These are phyloP conservation scores for Zygaena filipendulae DNA, from an alignment of 2,888 invertebrate species.

Conservation along the genomic window DNA sequence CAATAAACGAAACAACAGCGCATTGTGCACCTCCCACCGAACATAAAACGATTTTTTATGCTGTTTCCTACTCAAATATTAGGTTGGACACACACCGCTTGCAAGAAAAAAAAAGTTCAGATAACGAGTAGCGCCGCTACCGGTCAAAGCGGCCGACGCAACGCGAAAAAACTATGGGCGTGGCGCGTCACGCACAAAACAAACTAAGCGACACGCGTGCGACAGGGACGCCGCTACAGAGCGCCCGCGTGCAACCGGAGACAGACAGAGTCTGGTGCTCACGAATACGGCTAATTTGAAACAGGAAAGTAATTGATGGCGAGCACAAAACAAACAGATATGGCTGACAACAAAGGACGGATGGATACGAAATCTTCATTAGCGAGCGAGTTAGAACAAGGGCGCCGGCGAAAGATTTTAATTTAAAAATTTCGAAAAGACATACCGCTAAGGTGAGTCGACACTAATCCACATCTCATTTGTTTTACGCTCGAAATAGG, in stretches of 20 bases:
- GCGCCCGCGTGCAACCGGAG: constrained; percentile 21
- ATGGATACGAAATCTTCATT: constrained; percentile 55
- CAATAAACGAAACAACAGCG: constrained; percentile 38
- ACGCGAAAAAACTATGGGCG: constrained; percentile 38
- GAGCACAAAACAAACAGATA: constrained; percentile 65
- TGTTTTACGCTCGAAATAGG: constrained; percentile 28
- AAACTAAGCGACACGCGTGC: constrained; percentile 46
- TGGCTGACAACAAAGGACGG: constrained; percentile 64
- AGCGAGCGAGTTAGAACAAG: constrained; percentile 44
- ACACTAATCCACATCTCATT: constrained; percentile 37
- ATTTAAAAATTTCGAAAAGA: constrained; percentile 47
- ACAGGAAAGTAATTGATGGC: constrained; percentile 63
- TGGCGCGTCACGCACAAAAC: constrained; percentile 65
- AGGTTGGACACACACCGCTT: constrained; percentile 55
- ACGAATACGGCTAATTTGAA: constrained; percentile 55
- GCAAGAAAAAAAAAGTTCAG: constrained; percentile 42
- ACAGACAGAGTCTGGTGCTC: constrained; percentile 41
- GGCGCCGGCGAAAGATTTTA: constrained; percentile 37
- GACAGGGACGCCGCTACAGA: constrained; percentile 32
- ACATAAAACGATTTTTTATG: constrained; percentile 48
- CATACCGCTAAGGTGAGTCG: constrained; percentile 54
- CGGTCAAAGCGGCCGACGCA: constrained; percentile 52
- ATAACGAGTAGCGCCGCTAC: constrained; percentile 59
- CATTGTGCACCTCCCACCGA: constrained; percentile 34
- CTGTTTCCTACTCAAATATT: constrained; percentile 56